Evolutionary conservation across 2,888 invertebrate species (phyloP).

Genomic region (Lagria hirta): DNA sequence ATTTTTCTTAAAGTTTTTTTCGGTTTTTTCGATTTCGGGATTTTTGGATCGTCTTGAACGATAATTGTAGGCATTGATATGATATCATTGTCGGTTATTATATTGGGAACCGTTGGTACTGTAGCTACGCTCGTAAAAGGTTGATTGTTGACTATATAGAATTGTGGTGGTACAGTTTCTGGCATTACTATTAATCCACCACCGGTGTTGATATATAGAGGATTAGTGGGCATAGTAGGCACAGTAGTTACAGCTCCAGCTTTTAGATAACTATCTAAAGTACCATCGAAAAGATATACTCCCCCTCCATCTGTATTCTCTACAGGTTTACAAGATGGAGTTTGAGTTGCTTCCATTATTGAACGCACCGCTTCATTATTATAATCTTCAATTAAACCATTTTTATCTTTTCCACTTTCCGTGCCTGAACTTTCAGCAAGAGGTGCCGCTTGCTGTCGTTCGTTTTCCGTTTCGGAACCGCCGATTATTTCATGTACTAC

Average conservation of each 20-base stretch:
- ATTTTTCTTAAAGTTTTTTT: conserved; percentile 1
- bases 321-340: too few relatives aligned
- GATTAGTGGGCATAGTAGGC: conserved; percentile 23
- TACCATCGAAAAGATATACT: conserved; percentile 33
- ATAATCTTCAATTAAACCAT: conserved; percentile 31
- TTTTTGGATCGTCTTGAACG: conserved; percentile 31
- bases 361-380: conserved; percentile 36
- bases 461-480: background rate
- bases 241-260: conserved; percentile 13
- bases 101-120: conserved; percentile 16
- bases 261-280: conserved; percentile 32
- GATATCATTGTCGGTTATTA: conserved; percentile 47
- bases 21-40: background rate
- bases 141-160: conserved; percentile 30
- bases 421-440: background rate
- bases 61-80: conserved; percentile 49
- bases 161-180: conserved; percentile 25
- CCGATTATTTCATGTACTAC: conserved; percentile 56
- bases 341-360: conserved; percentile 30
- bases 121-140: conserved; percentile 26
- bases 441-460: background rate
- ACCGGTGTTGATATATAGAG: conserved; percentile 29
- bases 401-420: too few relatives aligned
- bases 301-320: conserved; percentile 21
- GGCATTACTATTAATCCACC: conserved; percentile 32